Conservation (phyloP, 2,113 vertebrate genomes). For the Halichoeres trimaculatus region DNA sequence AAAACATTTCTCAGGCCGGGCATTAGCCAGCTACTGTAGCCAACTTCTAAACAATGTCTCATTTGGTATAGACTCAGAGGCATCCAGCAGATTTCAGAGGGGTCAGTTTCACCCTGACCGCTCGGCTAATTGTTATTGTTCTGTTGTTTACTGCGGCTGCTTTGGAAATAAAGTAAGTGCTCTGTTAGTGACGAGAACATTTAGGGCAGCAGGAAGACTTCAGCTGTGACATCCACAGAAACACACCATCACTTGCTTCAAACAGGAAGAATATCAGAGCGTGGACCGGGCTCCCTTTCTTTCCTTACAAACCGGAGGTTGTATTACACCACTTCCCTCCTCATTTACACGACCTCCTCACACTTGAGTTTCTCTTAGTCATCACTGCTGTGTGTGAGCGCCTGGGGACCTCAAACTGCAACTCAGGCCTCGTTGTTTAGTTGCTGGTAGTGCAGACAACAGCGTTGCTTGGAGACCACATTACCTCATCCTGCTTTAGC, state of each 20-base stretch:
- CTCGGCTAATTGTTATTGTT: background rate
- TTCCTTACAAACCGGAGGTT: background rate
- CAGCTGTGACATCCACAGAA: conserved; percentile 7
- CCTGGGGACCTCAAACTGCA: conserved; percentile 13
- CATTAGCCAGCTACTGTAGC: conserved; percentile 30
- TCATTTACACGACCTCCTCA: conserved; percentile 14
- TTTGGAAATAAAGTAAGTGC: background rate
- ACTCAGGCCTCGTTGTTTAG: conserved; percentile 28
- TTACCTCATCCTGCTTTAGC: conserved; percentile 68
- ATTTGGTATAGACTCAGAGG: conserved; percentile 25
- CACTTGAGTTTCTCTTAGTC: background rate
- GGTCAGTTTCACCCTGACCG: background rate
- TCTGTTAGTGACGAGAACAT: background rate
- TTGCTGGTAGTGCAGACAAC: conserved; percentile 39
- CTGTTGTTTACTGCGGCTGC: conserved; percentile 4
- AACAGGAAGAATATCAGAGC: background rate
- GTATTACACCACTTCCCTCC: background rate
- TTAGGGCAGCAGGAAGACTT: background rate
- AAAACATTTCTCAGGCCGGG: conserved; percentile 44
- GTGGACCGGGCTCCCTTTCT: background rate
- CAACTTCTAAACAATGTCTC: conserved; percentile 40
- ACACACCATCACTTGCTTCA: background rate
- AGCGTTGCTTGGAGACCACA: conserved; percentile 67
- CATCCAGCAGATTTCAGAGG: conserved; percentile 6
- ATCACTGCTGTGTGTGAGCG: conserved; percentile 20